phyloP scores from a whole-genome alignment of 1,140 invertebrate species.

The Heliconius hewitsoni region DNA sequence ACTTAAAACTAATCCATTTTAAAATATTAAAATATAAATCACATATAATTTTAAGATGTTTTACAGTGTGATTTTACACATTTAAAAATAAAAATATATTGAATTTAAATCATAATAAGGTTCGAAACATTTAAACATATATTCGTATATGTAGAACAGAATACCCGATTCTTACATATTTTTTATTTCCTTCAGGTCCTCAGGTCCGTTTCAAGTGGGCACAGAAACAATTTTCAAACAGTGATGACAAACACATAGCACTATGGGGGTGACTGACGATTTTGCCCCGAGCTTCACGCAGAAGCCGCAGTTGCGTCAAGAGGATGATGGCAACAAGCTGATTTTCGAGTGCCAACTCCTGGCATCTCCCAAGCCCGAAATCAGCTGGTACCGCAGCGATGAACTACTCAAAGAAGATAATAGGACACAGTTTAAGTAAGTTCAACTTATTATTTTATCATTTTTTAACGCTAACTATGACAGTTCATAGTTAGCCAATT shows the following conservation, averaged over 20 bases:
- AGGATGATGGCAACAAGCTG: conserved; percentile 96
- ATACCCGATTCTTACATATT: not conserved
- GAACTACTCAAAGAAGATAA: conserved; percentile 90
- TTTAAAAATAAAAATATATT: no score
- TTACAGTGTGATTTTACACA: no score
- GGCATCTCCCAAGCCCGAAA: conserved; percentile 93
- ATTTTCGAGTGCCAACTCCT: conserved; percentile 97
- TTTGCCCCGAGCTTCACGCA: conserved; percentile 98
- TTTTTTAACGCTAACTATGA: no score
- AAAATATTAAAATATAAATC: no score
- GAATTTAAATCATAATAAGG: no score
- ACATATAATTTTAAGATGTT: no score
- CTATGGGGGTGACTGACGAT: conserved; percentile 93
- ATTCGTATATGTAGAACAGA: not conserved
- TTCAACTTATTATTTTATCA: conserved; percentile 17
- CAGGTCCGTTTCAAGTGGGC: conserved; percentile 32
- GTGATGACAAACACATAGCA: conserved; percentile 70
- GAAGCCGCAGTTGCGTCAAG: conserved; percentile 97
- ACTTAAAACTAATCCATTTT: no score
- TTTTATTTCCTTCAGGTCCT: conserved; percentile 29
- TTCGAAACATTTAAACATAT: no score
- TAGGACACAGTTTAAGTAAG: conserved; percentile 90
- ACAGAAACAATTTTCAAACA: conserved; percentile 47
- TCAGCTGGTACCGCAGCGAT: conserved; percentile 95
- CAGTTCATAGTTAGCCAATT: no score